Conservation (phyloP, 2,797 vertebrate species). For the Anas capensis region DNA sequence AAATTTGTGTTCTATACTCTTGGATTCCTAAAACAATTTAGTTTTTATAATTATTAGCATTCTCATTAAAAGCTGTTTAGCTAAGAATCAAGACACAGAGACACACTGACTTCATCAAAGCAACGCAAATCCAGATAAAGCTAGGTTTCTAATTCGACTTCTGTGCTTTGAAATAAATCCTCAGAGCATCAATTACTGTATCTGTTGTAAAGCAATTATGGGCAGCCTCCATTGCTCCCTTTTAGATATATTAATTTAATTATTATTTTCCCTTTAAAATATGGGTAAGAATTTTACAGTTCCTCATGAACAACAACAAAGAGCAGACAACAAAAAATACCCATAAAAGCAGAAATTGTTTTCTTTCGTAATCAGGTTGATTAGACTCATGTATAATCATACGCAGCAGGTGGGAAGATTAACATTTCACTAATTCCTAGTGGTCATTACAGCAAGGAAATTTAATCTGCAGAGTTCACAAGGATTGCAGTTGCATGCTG, state of each 20-base stretch:
- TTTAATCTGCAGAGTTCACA: constrained; percentile 43
- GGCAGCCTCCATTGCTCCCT: constrained; percentile 38
- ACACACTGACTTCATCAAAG: constrained; percentile 66
- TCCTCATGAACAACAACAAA: neutral
- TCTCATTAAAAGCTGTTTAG: constrained; percentile 75
- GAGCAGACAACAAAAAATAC: neutral
- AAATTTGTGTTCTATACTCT: constrained; percentile 39
- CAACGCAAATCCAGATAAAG: constrained; percentile 61
- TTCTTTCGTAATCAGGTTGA: constrained; percentile 68
- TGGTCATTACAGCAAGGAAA: constrained; percentile 64
- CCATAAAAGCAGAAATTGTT: constrained; percentile 54
- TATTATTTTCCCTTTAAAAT: constrained; percentile 69
- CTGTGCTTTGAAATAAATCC: constrained; percentile 74
- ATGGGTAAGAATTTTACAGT: constrained; percentile 3
- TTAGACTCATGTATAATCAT: constrained; percentile 64
- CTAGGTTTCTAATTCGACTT: constrained; percentile 63
- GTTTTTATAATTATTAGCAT: constrained; percentile 68
- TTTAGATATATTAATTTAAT: constrained; percentile 71
- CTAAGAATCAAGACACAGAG: constrained; percentile 64
- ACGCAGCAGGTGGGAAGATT: constrained; percentile 67
- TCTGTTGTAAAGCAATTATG: constrained; percentile 74
- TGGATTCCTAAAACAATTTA: constrained; percentile 48
- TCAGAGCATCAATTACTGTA: constrained; percentile 72
- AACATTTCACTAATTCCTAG: constrained; percentile 73
- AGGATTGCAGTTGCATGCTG: constrained; percentile 2